phyloP scores from a whole-genome alignment of 2,888 invertebrate species.

The Pachymerium ferrugineum region DNA sequence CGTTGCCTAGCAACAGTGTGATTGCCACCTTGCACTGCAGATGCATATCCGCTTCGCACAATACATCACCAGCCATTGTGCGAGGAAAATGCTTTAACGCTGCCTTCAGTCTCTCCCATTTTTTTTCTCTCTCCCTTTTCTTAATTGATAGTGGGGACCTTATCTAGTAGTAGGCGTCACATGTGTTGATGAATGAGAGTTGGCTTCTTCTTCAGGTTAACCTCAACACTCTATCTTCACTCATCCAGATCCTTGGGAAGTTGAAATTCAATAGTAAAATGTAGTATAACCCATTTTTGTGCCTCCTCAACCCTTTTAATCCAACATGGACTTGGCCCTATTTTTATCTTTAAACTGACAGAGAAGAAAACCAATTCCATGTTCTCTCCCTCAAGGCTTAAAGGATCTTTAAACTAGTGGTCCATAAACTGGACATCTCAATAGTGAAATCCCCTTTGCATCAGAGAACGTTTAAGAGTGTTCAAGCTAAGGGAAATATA shows the following conservation, averaged over 20 bases:
- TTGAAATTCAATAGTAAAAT: conserved; percentile 6
- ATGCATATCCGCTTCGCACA: conserved; percentile 1
- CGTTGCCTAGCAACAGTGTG: conserved; percentile 8
- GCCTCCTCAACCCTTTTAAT: not conserved
- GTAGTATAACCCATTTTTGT: not conserved
- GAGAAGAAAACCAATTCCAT: conserved; percentile 13
- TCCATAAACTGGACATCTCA: conserved; percentile 14
- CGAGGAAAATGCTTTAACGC: conserved; percentile 14
- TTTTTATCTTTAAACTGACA: conserved; percentile 6
- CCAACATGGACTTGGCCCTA: not conserved
- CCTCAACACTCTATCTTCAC: conserved; percentile 12
- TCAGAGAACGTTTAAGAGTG: not conserved
- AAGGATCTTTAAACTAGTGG: not conserved
- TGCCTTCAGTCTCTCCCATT: not conserved
- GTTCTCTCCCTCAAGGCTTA: not conserved
- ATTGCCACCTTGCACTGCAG: conserved; percentile 17
- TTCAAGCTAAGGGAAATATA: not conserved
- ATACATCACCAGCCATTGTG: conserved; percentile 17
- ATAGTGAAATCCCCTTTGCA: conserved; percentile 1
- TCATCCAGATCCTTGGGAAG: not conserved
- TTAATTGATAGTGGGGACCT: conserved; percentile 14
- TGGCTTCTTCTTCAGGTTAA: conserved; percentile 1
- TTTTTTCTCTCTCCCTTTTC: not conserved
- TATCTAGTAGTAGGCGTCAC: conserved; percentile 2
- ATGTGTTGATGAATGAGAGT: not conserved